A percentile compares a stretch with the other conserved stretches of the same genome.
Conservation (phyloP, 2,113 vertebrate species). For the Dicerorhinus sumatrensis region DNA sequence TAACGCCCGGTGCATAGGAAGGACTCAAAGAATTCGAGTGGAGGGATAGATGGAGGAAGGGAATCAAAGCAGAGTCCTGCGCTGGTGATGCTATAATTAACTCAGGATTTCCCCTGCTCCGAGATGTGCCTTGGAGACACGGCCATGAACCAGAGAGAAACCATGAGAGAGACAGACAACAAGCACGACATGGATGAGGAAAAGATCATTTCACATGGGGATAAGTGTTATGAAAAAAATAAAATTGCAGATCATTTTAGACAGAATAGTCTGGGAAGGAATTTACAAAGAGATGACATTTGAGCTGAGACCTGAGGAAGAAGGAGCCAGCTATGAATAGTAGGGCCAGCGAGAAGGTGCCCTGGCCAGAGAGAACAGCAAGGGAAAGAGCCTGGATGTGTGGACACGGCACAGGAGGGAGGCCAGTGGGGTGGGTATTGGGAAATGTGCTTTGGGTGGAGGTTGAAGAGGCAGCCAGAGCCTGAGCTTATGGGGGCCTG, state of each 20-base stretch:
- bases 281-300: not conserved
- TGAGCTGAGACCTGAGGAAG: not conserved
- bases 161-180: not conserved
- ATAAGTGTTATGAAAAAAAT: not conserved
- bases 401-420: not conserved
- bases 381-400: too few relatives aligned
- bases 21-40: not conserved
- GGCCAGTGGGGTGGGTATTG: rapidly evolving
- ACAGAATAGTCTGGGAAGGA: not conserved
- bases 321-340: not conserved
- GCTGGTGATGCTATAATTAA: rapidly evolving
- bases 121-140: too few relatives aligned
- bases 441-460: not conserved
- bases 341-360: too few relatives aligned
- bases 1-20: rapidly evolving
- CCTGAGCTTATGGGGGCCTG: too few relatives aligned
- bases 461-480: not conserved
- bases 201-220: too few relatives aligned
- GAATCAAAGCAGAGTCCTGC: not conserved
- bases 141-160: not conserved
- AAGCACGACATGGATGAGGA: not conserved
- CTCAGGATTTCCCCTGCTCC: not conserved
- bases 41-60: not conserved
- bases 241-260: rapidly evolving
- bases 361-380: not conserved